phyloP scores from a whole-genome alignment of 2,797 vertebrate genomes.

The Characodon lateralis region DNA sequence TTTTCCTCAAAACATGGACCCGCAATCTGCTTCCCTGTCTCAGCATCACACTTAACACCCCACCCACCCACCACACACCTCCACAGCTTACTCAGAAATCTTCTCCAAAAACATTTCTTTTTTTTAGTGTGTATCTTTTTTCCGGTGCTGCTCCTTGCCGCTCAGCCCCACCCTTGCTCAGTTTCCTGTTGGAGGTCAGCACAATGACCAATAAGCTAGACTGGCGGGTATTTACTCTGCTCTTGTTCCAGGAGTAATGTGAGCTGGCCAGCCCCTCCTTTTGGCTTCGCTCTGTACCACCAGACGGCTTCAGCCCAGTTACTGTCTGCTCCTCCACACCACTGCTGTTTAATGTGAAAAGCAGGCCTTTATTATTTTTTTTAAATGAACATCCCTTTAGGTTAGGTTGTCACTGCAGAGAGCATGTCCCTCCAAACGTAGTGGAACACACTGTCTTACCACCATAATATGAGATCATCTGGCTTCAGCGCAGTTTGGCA shows the following conservation, averaged over 20 bases:
- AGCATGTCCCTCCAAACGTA: conserved; percentile 38
- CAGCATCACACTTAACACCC: conserved; percentile 58
- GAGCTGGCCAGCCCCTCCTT: conserved; percentile 74
- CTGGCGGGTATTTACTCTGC: conserved; percentile 73
- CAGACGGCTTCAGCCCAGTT: conserved; percentile 51
- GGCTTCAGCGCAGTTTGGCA: conserved; percentile 36
- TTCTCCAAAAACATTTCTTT: conserved; percentile 52
- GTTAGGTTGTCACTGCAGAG: conserved; percentile 58
- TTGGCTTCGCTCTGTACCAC: conserved; percentile 48
- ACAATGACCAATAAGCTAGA: conserved; percentile 74
- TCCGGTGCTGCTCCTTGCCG: conserved; percentile 65
- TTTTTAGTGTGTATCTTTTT: conserved; percentile 41
- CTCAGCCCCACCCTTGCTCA: conserved; percentile 74
- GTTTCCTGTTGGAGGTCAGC: conserved; percentile 81
- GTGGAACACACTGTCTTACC: conserved; percentile 29
- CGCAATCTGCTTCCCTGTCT: conserved; percentile 30
- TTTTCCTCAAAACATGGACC: conserved; percentile 23
- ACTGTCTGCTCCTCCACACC: conserved; percentile 59
- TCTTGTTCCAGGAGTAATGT: conserved; percentile 74
- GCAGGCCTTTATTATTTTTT: conserved; percentile 51
- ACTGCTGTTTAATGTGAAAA: conserved; percentile 74
- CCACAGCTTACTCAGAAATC: conserved; percentile 59
- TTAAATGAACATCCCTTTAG: conserved; percentile 44
- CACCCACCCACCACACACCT: conserved; percentile 22
- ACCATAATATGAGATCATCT: conserved; percentile 64